phyloP scores from a whole-genome alignment of 2,888 invertebrate species.

The Muscina levida region DNA sequence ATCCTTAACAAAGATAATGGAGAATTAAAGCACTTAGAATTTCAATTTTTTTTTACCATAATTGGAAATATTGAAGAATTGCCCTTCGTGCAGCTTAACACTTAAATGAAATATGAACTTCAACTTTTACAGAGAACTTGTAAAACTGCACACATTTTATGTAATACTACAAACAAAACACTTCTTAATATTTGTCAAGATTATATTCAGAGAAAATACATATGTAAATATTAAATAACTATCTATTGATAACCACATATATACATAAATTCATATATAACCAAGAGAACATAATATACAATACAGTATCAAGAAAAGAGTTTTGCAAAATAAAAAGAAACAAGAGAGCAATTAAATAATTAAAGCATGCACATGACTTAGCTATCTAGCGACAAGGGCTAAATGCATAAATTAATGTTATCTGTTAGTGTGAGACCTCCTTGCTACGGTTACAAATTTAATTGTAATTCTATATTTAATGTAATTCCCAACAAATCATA shows the following conservation, averaged over 20 bases:
- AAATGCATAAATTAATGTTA: no score
- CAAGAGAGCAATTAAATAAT: not conserved
- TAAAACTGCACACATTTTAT: no score
- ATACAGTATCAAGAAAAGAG: no score
- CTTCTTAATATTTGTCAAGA: no score
- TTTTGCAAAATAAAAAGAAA: conserved; percentile 11
- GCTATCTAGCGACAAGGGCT: no score
- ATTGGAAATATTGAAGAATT: conserved; percentile 26
- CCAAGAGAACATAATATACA: conserved; percentile 33
- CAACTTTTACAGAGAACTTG: not conserved
- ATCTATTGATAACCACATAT: conserved; percentile 2
- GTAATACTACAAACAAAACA: no score
- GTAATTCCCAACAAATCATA: conserved; percentile 54
- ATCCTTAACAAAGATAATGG: conserved; percentile 2
- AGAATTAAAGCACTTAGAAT: conserved; percentile 44
- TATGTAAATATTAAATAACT: no score
- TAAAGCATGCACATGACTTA: conserved; percentile 30
- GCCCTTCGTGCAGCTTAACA: conserved; percentile 62
- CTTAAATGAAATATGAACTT: conserved; percentile 11
- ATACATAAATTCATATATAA: conserved; percentile 17
- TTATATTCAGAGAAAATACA: no score
- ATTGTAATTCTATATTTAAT: conserved; percentile 39
- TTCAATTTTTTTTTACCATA: not conserved
- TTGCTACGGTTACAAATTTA: not conserved
- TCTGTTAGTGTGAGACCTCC: no score